phyloP scores from a whole-genome alignment of 2,888 invertebrate species.

The Ceraclea dissimilis region DNA sequence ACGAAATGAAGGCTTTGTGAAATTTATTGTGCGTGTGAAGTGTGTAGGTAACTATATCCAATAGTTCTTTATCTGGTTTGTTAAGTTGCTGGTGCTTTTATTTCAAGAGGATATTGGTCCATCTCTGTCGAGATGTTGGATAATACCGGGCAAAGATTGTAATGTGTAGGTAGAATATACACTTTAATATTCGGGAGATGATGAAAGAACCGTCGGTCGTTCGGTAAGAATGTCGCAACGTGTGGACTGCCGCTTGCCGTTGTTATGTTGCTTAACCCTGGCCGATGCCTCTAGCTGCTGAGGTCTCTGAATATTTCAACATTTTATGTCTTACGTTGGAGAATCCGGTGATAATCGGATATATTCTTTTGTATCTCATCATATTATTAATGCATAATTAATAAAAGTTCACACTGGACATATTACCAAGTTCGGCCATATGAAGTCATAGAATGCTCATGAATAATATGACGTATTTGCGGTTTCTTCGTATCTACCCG shows the following conservation, averaged over 20 bases:
- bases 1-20: no score
- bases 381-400: no score
- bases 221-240: constrained; percentile 13
- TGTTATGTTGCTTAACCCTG: constrained; percentile 27
- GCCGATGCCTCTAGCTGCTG: constrained; percentile 15
- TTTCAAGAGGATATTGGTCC: constrained; percentile 16
- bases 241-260: neutral
- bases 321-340: constrained; percentile 30
- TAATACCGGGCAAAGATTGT: no score
- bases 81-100: no score
- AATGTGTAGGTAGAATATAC: no score
- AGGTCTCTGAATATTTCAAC: constrained; percentile 18
- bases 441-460: neutral
- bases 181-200: constrained; percentile 24
- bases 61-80: no score
- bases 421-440: no score
- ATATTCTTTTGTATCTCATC: neutral
- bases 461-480: neutral
- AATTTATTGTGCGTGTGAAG: no score
- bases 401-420: no score
- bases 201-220: constrained; percentile 21
- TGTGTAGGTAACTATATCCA: no score
- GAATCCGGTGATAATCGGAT: constrained; percentile 28
- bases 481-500: constrained; percentile 4
- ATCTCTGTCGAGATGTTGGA: constrained; percentile 3